Base-by-base conservation (phyloP, 2,113 vertebrate genomes). In the Oreocharis arfaki region DNA sequence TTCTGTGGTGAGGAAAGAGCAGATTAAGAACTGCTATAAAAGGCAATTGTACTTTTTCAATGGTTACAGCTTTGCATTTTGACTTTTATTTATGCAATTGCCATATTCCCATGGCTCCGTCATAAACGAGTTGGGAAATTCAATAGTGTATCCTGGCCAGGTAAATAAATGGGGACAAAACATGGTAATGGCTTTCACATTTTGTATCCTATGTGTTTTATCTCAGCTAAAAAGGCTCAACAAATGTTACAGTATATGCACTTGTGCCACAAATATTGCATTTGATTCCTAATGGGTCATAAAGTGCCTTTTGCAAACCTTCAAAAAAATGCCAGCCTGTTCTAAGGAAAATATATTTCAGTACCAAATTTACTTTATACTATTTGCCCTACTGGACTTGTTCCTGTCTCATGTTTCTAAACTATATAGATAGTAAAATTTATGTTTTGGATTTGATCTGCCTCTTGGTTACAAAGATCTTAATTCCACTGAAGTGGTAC, bases 211-310 rank as follows among this genome's bases (percentile, higher is more conserved):
- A 14, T 75, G 76, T 75, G 53, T 96, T 96, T 95, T 94, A 93
- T 93, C 92, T 93, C 88, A 56, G 85, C 80, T 96, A 93, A 96
- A 94, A 89, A 87, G 76, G 30, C 90, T 81, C 90, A 92, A 84
- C 94, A 93, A 96, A 92, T 87, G 92, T 87, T 95, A 89, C 69
- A 56, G 69, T 93, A 49, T 84, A 75, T 81, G 76, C 83, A 84
- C 71, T 95, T 81, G 69, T 86, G 83, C 88, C 92, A 95, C 83
- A 92, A 75, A 86, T 94, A 95, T 24, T 89, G 42, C 64, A 64
- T 94, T 96, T 90, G 92, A 71, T 93, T 94, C 76, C 76, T 94
- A 94, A 96, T 90, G 88, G 83, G 69, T 96, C 92, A 90, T 92
- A 86, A 96, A 97, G 47, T 81, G 71, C 64, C 49, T 93, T 96